A percentile compares a stretch with the other conserved stretches of the same genome.
phyloP scores from a whole-genome alignment of 2,888 invertebrate genomes.

The Galeopsomyia nigrocyanea region DNA sequence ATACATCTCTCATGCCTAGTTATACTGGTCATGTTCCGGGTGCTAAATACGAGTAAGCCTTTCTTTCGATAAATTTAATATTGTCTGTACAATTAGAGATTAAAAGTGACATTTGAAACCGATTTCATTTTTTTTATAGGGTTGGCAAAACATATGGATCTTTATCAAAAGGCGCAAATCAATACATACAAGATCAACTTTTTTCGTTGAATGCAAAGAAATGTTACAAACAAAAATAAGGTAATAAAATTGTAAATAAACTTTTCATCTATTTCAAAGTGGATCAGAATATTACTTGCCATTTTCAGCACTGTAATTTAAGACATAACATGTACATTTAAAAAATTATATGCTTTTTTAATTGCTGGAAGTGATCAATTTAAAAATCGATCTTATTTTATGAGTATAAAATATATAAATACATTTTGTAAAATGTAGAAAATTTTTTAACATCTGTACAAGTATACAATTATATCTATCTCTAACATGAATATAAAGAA shows the following conservation, averaged over 20 bases:
- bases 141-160: constrained; percentile 83
- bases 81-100: background rate
- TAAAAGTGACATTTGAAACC: constrained; percentile 2
- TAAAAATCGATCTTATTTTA: no score
- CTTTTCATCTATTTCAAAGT: no score
- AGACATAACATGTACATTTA: no score
- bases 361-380: no score
- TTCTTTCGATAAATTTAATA: background rate
- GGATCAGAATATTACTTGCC: no score
- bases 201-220: constrained; percentile 42
- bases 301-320: no score
- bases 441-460: constrained; percentile 18
- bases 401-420: no score
- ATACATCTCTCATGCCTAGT: constrained; percentile 81
- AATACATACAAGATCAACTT: constrained; percentile 79
- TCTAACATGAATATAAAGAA: constrained; percentile 5
- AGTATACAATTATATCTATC: constrained; percentile 15
- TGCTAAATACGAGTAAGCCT: constrained; percentile 75
- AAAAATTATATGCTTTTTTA: no score
- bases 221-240: constrained; percentile 13
- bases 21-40: constrained; percentile 87
- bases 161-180: constrained; percentile 80
- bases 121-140: constrained; percentile 64
- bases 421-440: constrained; percentile 30
- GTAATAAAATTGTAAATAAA: constrained; percentile 1